These are phyloP conservation scores for Fragum sueziense DNA, from an alignment of 2,888 invertebrate species.

Conservation along the genomic window DNA sequence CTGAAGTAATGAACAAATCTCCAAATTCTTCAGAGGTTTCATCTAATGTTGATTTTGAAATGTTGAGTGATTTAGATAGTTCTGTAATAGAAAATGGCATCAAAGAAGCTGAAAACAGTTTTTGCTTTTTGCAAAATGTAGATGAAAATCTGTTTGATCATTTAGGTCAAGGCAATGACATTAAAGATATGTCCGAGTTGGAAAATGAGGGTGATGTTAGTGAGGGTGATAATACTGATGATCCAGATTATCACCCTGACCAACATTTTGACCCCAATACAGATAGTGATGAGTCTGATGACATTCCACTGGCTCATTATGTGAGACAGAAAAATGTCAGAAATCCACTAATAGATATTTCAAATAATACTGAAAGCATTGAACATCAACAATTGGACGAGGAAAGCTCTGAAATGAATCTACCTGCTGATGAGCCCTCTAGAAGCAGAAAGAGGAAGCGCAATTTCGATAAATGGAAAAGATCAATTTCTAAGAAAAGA, in stretches of 20 bases:
- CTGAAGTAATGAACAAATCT: neutral
- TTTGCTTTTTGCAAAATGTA: neutral
- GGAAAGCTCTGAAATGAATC: neutral
- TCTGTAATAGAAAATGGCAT: neutral
- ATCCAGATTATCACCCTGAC: constrained; percentile 10
- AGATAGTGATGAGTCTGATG: constrained; percentile 9
- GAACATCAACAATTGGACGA: neutral
- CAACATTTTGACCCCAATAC: neutral
- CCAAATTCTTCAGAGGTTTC: constrained; percentile 1
- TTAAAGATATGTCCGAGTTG: neutral
- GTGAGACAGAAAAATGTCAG: neutral
- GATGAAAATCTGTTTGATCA: constrained; percentile 13
- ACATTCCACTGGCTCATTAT: neutral
- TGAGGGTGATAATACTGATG: neutral
- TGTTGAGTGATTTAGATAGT: neutral
- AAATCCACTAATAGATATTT: constrained; percentile 5
- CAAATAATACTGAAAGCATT: neutral
- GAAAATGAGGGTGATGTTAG: neutral
- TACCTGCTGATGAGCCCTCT: too few relatives aligned
- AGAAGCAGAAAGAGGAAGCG: constrained; percentile 8
- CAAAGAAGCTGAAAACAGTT: constrained; percentile 10
- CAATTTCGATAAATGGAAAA: neutral
- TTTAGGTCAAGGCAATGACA: neutral
- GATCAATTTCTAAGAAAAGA: constrained; percentile 11
- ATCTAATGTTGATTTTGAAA: neutral